These are phyloP conservation scores for Colossoma macropomum DNA, from an alignment of 2,113 vertebrate species.

Conservation along the genomic window DNA sequence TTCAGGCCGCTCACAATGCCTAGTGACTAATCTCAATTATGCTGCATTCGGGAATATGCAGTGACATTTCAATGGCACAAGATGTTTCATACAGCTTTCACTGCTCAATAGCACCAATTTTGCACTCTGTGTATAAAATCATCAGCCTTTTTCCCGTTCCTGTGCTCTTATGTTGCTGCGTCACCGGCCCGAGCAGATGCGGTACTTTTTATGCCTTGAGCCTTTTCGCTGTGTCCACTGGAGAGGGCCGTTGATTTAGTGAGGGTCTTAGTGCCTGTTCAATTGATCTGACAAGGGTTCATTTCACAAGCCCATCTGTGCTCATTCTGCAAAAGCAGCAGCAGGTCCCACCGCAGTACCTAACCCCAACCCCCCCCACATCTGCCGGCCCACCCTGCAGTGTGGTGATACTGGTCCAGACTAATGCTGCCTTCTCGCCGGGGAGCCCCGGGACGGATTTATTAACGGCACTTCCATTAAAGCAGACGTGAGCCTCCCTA, in stretches of 20 bases:
- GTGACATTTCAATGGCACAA: neutral
- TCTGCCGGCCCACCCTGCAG: slow-evolving; percentile 39
- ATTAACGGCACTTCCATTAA: slow-evolving; percentile 45
- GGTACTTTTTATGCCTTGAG: neutral
- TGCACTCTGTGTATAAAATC: neutral
- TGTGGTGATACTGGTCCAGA: neutral
- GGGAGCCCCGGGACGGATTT: slow-evolving; percentile 39
- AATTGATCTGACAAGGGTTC: slow-evolving; percentile 39
- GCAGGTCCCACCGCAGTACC: slow-evolving; percentile 37
- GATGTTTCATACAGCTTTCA: neutral
- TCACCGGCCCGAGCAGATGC: slow-evolving; percentile 6
- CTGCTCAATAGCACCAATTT: neutral
- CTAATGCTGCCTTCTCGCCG: neutral
- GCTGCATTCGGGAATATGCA: neutral
- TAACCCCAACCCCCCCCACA: neutral
- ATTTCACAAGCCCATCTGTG: slow-evolving; percentile 34
- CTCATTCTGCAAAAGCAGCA: slow-evolving; percentile 34
- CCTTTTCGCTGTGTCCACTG: neutral
- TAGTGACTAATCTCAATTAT: neutral
- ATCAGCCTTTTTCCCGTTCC: neutral
- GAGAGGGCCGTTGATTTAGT: slow-evolving; percentile 21
- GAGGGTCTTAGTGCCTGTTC: slow-evolving; percentile 13
- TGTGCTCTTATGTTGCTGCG: slow-evolving; percentile 1
- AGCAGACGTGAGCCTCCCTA: slow-evolving; percentile 38
- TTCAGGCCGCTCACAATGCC: neutral